Evolutionary conservation across 2,113 vertebrate genomes (phyloP).

Genomic region (Eulemur macaco): DNA sequence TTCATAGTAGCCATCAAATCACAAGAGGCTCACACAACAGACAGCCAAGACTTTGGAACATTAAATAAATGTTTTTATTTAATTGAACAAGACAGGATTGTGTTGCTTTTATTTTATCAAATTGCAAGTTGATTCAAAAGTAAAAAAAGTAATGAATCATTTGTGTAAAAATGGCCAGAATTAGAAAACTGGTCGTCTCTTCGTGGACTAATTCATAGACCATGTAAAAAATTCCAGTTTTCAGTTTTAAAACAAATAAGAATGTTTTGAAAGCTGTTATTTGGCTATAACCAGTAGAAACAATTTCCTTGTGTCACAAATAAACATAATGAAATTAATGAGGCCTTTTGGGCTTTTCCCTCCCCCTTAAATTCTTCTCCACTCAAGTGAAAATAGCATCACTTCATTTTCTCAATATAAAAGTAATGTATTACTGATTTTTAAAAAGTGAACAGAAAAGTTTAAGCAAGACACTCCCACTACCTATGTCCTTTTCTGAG

Average conservation of each 20-base stretch:
- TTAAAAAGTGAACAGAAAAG: not conserved
- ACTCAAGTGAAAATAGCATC: constrained; percentile 19
- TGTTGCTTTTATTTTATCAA: constrained; percentile 50
- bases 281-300: constrained; percentile 16
- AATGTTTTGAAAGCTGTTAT: not conserved
- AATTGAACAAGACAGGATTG: constrained; percentile 18
- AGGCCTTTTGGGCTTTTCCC: not conserved
- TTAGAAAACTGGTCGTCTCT: not conserved
- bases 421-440: not conserved
- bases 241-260: constrained; percentile 28
- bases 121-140: constrained; percentile 37
- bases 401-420: constrained; percentile 40
- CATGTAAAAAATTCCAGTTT: constrained; percentile 12
- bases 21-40: not conserved
- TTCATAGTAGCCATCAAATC: constrained; percentile 21
- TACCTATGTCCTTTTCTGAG: not conserved
- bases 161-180: not conserved
- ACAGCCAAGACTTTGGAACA: not conserved
- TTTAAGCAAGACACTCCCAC: not conserved
- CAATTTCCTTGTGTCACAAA: constrained; percentile 38
- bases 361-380: not conserved
- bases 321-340: constrained; percentile 43
- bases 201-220: constrained; percentile 20
- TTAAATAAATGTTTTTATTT: constrained; percentile 27
- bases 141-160: constrained; percentile 10